Evolutionary conservation across 2,888 invertebrate genomes (phyloP).

Genomic region (Clunio marinus): DNA sequence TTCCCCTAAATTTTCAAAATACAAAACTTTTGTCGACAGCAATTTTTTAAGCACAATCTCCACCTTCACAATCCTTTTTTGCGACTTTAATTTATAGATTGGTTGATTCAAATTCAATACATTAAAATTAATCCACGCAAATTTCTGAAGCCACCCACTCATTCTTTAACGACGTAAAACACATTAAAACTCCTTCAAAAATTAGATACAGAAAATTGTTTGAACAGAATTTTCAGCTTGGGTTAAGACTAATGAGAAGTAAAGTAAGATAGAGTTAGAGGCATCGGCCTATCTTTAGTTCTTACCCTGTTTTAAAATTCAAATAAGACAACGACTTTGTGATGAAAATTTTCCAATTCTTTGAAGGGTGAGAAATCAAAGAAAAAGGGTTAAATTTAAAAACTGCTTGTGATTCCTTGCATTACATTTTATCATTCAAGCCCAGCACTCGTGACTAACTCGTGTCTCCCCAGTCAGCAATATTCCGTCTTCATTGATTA

Average conservation of each 20-base stretch:
- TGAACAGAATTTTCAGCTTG: not conserved
- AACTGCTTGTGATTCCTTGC: constrained; percentile 19
- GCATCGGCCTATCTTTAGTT: not conserved
- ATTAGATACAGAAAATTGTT: constrained; percentile 17
- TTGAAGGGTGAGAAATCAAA: not conserved
- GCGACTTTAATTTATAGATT: constrained; percentile 37
- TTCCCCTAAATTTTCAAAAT: no score
- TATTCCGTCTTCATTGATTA: not conserved
- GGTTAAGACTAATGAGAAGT: constrained; percentile 17
- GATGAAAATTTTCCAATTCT: not conserved
- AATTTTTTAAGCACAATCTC: not conserved
- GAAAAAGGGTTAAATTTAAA: constrained; percentile 30
- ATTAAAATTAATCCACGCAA: constrained; percentile 38
- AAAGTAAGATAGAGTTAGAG: no score
- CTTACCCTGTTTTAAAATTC: constrained; percentile 16
- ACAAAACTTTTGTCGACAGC: no score
- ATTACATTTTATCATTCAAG: constrained; percentile 21
- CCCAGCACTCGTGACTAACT: not conserved
- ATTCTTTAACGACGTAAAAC: not conserved
- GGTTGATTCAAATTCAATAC: constrained; percentile 39
- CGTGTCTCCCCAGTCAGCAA: not conserved
- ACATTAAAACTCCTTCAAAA: not conserved
- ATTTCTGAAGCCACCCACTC: constrained; percentile 1
- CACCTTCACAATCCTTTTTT: constrained; percentile 21
- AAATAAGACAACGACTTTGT: constrained; percentile 5